A percentile compares a stretch with the other conserved stretches of the same genome.
Conservation (phyloP, 2,797 vertebrate species). For the Malacoctenus gilli region DNA sequence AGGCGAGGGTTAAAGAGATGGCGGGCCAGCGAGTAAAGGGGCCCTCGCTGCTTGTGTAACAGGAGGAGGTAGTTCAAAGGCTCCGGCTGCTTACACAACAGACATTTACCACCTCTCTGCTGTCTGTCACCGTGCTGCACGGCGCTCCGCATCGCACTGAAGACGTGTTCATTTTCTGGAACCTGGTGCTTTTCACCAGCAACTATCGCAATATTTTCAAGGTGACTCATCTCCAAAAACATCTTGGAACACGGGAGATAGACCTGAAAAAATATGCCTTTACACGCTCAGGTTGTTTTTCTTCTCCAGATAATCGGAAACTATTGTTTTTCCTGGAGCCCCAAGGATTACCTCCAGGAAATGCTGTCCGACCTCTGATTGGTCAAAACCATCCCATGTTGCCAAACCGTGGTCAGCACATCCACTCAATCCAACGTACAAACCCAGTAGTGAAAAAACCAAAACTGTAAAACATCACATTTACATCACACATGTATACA, state of each 20-base stretch:
- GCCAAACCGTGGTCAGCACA: no score
- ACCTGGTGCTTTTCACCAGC: constrained; percentile 4
- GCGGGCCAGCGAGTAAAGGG: constrained; percentile 45
- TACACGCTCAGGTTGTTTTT: no score
- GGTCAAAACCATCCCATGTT: no score
- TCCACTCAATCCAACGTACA: no score
- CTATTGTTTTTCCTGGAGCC: no score
- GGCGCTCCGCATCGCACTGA: neutral
- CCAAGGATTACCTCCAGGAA: no score
- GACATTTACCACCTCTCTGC: constrained; percentile 56
- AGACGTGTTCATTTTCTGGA: constrained; percentile 25
- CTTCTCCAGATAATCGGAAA: no score
- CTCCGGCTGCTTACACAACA: constrained; percentile 65
- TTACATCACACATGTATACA: no score
- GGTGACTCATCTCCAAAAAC: constrained; percentile 4
- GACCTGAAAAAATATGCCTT: constrained; percentile 13
- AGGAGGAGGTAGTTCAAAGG: constrained; percentile 66
- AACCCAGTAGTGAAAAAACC: no score
- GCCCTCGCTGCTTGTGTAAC: constrained; percentile 60
- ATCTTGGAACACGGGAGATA: constrained; percentile 19
- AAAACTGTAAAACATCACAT: no score
- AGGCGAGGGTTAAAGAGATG: constrained; percentile 62
- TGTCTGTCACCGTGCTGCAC: constrained; percentile 40
- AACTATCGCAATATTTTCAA: constrained; percentile 21
- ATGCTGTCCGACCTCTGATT: no score